Base-by-base conservation (phyloP, 2,797 vertebrate species). In the Poliocrania exsul region DNA sequence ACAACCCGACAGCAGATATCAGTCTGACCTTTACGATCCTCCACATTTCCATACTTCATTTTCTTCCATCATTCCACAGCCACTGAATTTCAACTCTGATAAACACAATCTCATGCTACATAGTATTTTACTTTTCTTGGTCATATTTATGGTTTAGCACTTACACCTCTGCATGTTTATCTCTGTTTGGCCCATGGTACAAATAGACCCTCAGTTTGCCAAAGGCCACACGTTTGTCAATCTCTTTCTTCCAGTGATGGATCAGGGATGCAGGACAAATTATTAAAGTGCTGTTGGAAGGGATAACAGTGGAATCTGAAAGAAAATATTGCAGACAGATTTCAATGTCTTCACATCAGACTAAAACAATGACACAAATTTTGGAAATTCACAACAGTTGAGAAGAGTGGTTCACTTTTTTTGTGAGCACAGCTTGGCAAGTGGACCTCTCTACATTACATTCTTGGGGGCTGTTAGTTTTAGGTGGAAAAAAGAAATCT, bases 211-310 rank as follows among this genome's bases (percentile, higher is more conserved):
- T 98, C 64, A 99, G 97, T 53, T 56, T 98, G 77, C 95, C 97
- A 21, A 21, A 90, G 90, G 91, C 97, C 31, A 99, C 98, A 0
- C 65, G 97, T 92, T 96, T 98, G 23, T 99, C 98, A 13, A 99
- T 98, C 97, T 99, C 99, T 17, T 98, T 99, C 97, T 99, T 99
- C 99, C 99, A 99, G 70, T 99, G 99, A 94, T 99, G 99, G 86
- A 99, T 81, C 96, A 99, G 98, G 26, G 99, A 99, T 67, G 99
- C 99, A 12, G 99, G 99, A 79, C 99, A 99, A 97, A 99, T 90
- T 31, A 99, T 98, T 89, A 99, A 97, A 35, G 99, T 99, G 64
- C 98, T 97, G 14, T 53, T 74, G 35, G 99, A 99, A 35, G 62
- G 78, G 60, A 98, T 90, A 37, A 98, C 75, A 62, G 95, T 54